phyloP scores from a whole-genome alignment of 1,140 invertebrate genomes.

The Caerostris darwini region DNA sequence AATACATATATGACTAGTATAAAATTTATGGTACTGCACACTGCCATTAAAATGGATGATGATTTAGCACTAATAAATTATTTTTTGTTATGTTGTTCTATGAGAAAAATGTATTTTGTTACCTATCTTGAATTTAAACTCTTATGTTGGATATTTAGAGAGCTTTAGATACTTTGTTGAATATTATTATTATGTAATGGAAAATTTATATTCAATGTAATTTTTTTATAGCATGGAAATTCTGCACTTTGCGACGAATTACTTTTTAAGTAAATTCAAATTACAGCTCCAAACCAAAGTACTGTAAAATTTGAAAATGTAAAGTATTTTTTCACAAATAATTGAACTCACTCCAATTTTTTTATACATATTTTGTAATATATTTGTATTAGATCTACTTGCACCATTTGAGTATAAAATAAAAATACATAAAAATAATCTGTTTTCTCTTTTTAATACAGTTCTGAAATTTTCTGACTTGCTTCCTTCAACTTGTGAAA shows the following conservation, averaged over 20 bases:
- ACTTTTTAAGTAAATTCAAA: conserved; percentile 43
- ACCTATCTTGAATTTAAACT: neutral
- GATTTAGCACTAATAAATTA: no score
- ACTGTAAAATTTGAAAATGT: conserved; percentile 46
- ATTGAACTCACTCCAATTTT: neutral
- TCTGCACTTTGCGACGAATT: neutral
- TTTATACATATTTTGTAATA: conserved; percentile 13
- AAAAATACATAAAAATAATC: neutral
- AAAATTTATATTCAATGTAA: neutral
- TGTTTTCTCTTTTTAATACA: no score
- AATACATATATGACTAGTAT: no score
- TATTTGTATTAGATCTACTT: neutral
- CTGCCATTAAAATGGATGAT: no score
- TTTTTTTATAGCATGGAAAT: neutral
- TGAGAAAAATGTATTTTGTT: neutral
- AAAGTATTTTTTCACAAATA: neutral
- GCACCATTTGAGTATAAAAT: conserved; percentile 19
- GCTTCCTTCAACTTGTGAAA: no score
- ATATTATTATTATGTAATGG: neutral
- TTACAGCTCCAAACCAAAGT: conserved; percentile 72
- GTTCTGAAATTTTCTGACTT: no score
- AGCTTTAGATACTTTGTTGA: conserved; percentile 47
- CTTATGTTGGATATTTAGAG: neutral
- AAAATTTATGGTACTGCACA: no score
- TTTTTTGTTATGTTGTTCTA: neutral